phyloP scores from a whole-genome alignment of 2,113 vertebrate species.

The Daboia siamensis region DNA sequence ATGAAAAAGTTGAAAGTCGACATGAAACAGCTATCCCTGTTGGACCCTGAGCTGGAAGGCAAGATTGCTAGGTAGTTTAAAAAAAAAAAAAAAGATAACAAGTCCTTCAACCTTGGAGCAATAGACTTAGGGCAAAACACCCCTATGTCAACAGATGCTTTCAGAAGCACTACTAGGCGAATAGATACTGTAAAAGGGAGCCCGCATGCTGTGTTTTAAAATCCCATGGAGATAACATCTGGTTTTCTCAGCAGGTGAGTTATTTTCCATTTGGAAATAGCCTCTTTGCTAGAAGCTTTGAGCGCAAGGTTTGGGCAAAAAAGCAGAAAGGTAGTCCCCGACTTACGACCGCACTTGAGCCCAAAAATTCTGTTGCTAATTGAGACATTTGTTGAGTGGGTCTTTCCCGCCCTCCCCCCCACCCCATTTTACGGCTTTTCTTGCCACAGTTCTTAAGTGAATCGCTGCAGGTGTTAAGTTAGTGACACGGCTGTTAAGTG shows the following conservation, averaged over 20 bases:
- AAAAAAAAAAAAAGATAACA: conserved; percentile 39
- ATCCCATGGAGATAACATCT: conserved; percentile 21
- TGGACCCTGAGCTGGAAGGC: conserved; percentile 45
- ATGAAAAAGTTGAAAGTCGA: conserved; percentile 30
- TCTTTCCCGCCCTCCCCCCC: neutral
- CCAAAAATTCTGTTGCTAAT: neutral
- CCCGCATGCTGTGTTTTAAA: conserved; percentile 35
- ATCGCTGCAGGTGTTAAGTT: neutral
- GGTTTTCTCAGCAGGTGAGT: conserved; percentile 48
- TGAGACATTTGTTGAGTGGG: neutral
- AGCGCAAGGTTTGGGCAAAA: conserved; percentile 47
- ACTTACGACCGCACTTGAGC: neutral
- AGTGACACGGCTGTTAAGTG: neutral
- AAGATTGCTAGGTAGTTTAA: conserved; percentile 35
- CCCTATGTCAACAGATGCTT: conserved; percentile 57
- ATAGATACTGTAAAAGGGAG: conserved; percentile 29
- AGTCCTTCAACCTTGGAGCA: conserved; percentile 51
- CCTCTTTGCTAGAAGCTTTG: conserved; percentile 31
- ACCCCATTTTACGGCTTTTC: neutral
- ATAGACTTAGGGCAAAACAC: conserved; percentile 47
- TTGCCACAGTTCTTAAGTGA: neutral
- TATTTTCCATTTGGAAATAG: conserved; percentile 52
- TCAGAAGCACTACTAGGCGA: conserved; percentile 39
- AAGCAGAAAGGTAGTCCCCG: neutral
- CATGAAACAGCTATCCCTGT: conserved; percentile 43